Percentiles rank a stretch among this genome's conserved stretches.
These are phyloP conservation scores for Cantharis rufa DNA, from an alignment of 2,888 invertebrate genomes.

Conservation along the genomic window DNA sequence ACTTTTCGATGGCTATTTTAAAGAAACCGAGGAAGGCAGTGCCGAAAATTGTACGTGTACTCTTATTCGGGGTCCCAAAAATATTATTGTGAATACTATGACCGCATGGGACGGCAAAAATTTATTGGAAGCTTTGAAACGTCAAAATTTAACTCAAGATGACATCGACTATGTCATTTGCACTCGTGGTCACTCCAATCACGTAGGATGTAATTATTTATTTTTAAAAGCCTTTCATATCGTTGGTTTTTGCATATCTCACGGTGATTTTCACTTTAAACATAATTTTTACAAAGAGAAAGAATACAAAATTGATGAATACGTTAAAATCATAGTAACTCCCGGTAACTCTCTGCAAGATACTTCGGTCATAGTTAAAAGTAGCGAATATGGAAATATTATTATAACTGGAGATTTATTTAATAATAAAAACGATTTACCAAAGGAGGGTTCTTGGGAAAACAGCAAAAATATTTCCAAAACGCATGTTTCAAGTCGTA, in stretches of 20 bases:
- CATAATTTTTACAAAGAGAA: conserved; percentile 65
- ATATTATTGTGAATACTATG: conserved; percentile 89
- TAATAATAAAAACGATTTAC: conserved; percentile 81
- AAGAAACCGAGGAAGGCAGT: conserved; percentile 56
- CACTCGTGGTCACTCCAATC: conserved; percentile 94
- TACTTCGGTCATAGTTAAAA: conserved; percentile 79
- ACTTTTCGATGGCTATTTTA: conserved; percentile 74
- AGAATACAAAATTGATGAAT: conserved; percentile 68
- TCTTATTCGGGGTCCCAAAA: conserved; percentile 73
- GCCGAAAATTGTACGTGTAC: conserved; percentile 77
- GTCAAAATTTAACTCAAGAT: conserved; percentile 60
- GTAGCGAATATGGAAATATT: conserved; percentile 62
- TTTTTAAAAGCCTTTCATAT: conserved; percentile 82
- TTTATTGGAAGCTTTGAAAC: conserved; percentile 63
- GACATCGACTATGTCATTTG: conserved; percentile 78
- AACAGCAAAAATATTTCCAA: not conserved
- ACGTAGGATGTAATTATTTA: conserved; percentile 90
- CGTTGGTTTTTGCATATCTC: conserved; percentile 77
- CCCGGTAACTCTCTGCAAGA: conserved; percentile 91
- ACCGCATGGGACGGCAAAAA: conserved; percentile 88
- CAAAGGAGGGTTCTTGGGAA: conserved; percentile 53
- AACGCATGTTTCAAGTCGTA: not conserved
- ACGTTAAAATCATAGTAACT: conserved; percentile 75
- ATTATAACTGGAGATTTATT: conserved; percentile 88
- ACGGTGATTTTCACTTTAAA: conserved; percentile 69